Base-by-base conservation (phyloP, 2,113 vertebrate species). In the Hiodon alosoides region DNA sequence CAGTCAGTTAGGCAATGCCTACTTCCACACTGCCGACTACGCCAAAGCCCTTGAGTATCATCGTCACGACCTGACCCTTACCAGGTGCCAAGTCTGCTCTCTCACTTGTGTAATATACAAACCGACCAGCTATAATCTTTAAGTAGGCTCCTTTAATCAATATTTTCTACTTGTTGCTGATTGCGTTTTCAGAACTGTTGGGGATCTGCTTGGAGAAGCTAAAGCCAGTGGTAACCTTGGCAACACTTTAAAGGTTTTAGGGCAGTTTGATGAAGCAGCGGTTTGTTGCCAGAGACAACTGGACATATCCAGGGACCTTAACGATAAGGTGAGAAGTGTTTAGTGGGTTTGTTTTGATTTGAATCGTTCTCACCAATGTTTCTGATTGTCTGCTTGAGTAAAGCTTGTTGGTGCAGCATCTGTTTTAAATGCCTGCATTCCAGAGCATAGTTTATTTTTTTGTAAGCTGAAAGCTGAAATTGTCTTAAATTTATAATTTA, bases 161-260 rank as follows among this genome's bases (percentile, higher is more conserved):
- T 8, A 9, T 50, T 3, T 14, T 4, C n/a, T 6, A 8, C 46
- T 57, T 1, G 8, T 17, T 70, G 57, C 17, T 16, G 46, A 7
- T 54, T 76, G 71, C 61, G 57, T 72, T 82, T 85, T 67, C 79
- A 99, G 96, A 86, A 98, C 95, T 4, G 97, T 98, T 79, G 94
- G 95, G 76, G 96, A 98, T 85, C 91, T 94, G 31, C 71, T 94
- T 59, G 97, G 96, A 62, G 97, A 99, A 87, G 97, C 96, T 59
- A 99, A 99, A 94, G 97, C 96, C 75, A 98, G 96, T 69, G 96
- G 96, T 31, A 99, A 99, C 81, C 93, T 99, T 76, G 97, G 96
- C 64, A 99, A 98, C 85, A 98, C 97, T 3, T 88, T 98, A 75
- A 98, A 98, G 82, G 94, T 98, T 78, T 90, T 98, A 81, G 94